These are phyloP conservation scores for Pachliopta kotzebuea DNA, from an alignment of 2,888 invertebrate species.

Conservation along the genomic window DNA sequence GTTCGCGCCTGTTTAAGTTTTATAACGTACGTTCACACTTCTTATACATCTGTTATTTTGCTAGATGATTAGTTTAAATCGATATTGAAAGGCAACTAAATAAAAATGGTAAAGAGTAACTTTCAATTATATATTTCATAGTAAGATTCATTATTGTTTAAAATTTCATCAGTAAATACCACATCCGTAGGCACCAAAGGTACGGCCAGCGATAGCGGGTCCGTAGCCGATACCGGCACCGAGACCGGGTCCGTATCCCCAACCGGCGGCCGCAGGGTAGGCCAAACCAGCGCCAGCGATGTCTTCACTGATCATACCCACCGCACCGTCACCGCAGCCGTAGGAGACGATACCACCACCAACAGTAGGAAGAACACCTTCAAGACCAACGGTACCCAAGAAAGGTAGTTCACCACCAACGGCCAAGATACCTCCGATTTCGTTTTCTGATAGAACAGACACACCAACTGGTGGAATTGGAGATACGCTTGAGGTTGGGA, in stretches of 20 bases:
- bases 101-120: too few relatives aligned
- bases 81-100: too few relatives aligned
- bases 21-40: too few relatives aligned
- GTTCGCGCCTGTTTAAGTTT: too few relatives aligned
- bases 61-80: too few relatives aligned
- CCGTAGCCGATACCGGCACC: slow-evolving; percentile 18
- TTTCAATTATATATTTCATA: too few relatives aligned
- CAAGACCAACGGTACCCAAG: slow-evolving; percentile 40
- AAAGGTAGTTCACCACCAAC: slow-evolving; percentile 40
- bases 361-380: slow-evolving; percentile 37
- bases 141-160: too few relatives aligned
- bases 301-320: slow-evolving; percentile 38
- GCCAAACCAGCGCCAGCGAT: slow-evolving; percentile 30
- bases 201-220: slow-evolving; percentile 4
- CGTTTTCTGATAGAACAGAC: slow-evolving; percentile 46
- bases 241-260: slow-evolving; percentile 27
- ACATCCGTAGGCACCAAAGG: slow-evolving; percentile 11
- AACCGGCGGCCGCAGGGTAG: slow-evolving; percentile 5
- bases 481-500: slow-evolving; percentile 42
- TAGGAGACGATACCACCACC: slow-evolving; percentile 41
- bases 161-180: background rate
- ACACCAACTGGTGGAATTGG: slow-evolving; percentile 42
- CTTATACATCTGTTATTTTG: too few relatives aligned
- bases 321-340: slow-evolving; percentile 40
- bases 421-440: slow-evolving; percentile 40